Evolutionary conservation across 2,113 vertebrate species (phyloP).

Genomic region (Perccottus glenii): DNA sequence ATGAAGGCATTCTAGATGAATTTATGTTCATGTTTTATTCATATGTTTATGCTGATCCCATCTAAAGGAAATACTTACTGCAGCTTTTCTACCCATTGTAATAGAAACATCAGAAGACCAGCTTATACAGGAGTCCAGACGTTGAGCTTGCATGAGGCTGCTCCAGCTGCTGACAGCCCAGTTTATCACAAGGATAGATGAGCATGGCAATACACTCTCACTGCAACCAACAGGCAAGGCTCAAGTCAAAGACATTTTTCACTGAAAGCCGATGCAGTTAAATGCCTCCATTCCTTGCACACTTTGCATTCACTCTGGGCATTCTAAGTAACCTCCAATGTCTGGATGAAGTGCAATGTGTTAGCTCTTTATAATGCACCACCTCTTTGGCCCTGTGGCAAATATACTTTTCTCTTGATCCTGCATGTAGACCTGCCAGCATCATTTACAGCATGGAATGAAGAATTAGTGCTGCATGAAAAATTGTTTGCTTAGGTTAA

Average conservation of each 20-base stretch:
- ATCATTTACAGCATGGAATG: slow-evolving; percentile 19
- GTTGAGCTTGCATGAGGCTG: slow-evolving; percentile 48
- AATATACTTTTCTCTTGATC: neutral
- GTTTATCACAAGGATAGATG: slow-evolving; percentile 68
- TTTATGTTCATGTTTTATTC: neutral
- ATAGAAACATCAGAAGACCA: slow-evolving; percentile 60
- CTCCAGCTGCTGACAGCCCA: slow-evolving; percentile 44
- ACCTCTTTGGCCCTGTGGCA: slow-evolving; percentile 1
- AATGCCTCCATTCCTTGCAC: slow-evolving; percentile 19
- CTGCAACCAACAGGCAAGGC: slow-evolving; percentile 31
- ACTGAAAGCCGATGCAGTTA: slow-evolving; percentile 17
- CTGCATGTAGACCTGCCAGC: slow-evolving; percentile 6
- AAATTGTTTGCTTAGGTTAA: slow-evolving; percentile 46
- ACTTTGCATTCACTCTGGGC: slow-evolving; percentile 28
- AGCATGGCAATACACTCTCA: slow-evolving; percentile 37
- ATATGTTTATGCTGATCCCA: slow-evolving; percentile 16
- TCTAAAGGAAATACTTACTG: slow-evolving; percentile 10
- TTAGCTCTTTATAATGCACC: slow-evolving; percentile 19
- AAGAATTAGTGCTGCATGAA: slow-evolving; percentile 7
- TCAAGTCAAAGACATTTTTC: slow-evolving; percentile 40
- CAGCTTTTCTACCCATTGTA: slow-evolving; percentile 24
- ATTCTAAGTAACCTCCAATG: slow-evolving; percentile 12
- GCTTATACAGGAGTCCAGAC: slow-evolving; percentile 47
- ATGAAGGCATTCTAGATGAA: neutral
- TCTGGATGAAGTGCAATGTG: slow-evolving; percentile 11